Conservation (phyloP, 2,888 invertebrate species). For the Watsonalla cultraria region DNA sequence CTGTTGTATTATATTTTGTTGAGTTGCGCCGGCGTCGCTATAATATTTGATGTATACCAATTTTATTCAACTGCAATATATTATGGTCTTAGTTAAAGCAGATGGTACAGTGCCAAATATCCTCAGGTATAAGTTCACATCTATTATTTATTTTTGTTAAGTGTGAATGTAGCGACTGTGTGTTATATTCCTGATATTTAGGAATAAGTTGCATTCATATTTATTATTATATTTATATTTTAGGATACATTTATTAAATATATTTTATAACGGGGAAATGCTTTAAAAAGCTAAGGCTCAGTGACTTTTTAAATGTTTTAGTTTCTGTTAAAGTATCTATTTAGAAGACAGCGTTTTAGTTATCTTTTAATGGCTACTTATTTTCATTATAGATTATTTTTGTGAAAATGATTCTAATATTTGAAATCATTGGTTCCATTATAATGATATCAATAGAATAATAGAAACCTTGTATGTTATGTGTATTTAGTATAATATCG, state of each 20-base stretch:
- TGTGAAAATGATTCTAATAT: slow-evolving; percentile 10
- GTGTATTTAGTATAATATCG: not conserved
- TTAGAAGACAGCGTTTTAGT: slow-evolving; percentile 64
- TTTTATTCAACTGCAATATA: slow-evolving; percentile 44
- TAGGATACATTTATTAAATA: slow-evolving; percentile 63
- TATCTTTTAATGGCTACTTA: slow-evolving; percentile 50
- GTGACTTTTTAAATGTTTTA: slow-evolving; percentile 56
- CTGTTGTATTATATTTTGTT: slow-evolving; percentile 69
- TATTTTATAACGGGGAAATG: slow-evolving; percentile 56
- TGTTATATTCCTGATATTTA: slow-evolving; percentile 78
- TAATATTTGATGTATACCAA: slow-evolving; percentile 31
- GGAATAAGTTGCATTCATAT: slow-evolving; percentile 78
- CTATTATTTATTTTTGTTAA: slow-evolving; percentile 63
- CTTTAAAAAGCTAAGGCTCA: slow-evolving; percentile 64
- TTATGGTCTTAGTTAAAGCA: slow-evolving; percentile 43
- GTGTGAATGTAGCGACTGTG: slow-evolving; percentile 76
- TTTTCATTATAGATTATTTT: slow-evolving; percentile 25
- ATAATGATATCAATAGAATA: too few species aligned
- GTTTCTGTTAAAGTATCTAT: slow-evolving; percentile 48
- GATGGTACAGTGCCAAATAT: slow-evolving; percentile 78
- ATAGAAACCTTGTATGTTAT: too few species aligned
- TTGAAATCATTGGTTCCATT: slow-evolving; percentile 4
- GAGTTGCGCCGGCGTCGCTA: slow-evolving; percentile 35
- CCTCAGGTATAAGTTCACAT: slow-evolving; percentile 70
- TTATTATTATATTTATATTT: slow-evolving; percentile 73